phyloP scores from a whole-genome alignment of 2,113 vertebrate genomes.

The Epinephelus lanceolatus region DNA sequence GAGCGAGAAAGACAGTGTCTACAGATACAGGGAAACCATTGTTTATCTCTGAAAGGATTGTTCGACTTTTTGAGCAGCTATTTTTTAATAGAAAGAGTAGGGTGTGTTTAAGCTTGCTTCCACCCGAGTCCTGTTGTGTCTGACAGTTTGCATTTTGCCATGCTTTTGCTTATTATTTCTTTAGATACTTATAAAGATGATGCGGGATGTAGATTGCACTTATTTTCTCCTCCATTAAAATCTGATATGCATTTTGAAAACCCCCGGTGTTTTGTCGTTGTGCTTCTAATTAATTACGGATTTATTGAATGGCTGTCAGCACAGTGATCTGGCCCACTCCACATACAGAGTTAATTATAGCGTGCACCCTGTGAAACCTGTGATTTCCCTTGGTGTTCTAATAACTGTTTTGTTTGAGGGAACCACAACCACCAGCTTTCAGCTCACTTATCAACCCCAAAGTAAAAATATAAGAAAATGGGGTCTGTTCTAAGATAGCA shows the following conservation, averaged over 20 bases:
- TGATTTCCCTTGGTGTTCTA: constrained; percentile 34
- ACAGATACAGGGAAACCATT: neutral
- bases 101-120: constrained; percentile 29
- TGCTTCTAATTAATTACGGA: constrained; percentile 36
- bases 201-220: neutral
- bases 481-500: neutral
- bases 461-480: neutral
- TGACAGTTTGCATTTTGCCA: neutral
- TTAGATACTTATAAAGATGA: neutral
- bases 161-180: neutral
- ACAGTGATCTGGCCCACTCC: constrained; percentile 15
- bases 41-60: constrained; percentile 42
- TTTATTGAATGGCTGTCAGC: constrained; percentile 38
- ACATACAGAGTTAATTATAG: constrained; percentile 53
- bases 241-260: neutral
- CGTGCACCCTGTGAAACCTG: constrained; percentile 30
- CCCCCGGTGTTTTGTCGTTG: neutral
- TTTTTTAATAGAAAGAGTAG: constrained; percentile 41
- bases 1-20: neutral
- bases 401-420: constrained; percentile 24
- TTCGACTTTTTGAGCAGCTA: constrained; percentile 50
- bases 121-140: neutral
- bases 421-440: constrained; percentile 5
- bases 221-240: neutral
- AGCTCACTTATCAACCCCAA: neutral